Base-by-base conservation (phyloP, 2,888 invertebrate species). In the Sepioteuthis lessoniana region DNA sequence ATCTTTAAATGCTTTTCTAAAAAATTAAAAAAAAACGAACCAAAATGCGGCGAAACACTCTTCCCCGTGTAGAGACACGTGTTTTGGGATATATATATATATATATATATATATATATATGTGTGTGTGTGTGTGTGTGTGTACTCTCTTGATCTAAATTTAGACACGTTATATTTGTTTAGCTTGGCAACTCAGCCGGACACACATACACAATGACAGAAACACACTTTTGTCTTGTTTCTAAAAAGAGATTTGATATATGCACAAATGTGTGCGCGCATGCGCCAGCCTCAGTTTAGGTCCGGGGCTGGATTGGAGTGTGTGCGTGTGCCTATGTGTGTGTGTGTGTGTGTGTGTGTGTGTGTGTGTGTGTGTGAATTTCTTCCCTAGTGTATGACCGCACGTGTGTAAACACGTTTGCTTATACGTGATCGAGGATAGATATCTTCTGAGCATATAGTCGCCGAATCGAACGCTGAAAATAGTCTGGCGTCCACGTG, bases 401-500 rank as follows among this genome's bases (percentile, higher is more conserved):
- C 76, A 76, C 76, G 76, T 76, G 76, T 35, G 76, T 35, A 16
- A 13, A 13, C 76, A 76, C n/a, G 76, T n/a, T 35, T n/a, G n/a
- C 16, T 13, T n/a, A 16, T 76, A 76, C n/a, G 76, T n/a, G 76
- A 76, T 76, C 76, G 76, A 3, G 55, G 21, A 55, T 55, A 25
- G 25, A 55, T 55, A 55, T 55, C 55, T 55, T 21, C 28, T 7
- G 25, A 55, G n/a, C n/a, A 76, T 76, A 76, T n/a, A 76, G 10
- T 76, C 35, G n/a, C 19, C 76, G n/a, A 76, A 76, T 76, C n/a
- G n/a, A 76, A 76, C 76, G n/a, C 76, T 76, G 76, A 76, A 35
- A 76, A 76, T 76, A 76, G 76, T 76, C 76, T 76, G n/a, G n/a
- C n/a, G n/a, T 76, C 76, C n/a, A 76, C 76, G 76, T 76, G 76